Conservation (phyloP, 1,140 invertebrate species). For the Pseudachorutes palmiensis region DNA sequence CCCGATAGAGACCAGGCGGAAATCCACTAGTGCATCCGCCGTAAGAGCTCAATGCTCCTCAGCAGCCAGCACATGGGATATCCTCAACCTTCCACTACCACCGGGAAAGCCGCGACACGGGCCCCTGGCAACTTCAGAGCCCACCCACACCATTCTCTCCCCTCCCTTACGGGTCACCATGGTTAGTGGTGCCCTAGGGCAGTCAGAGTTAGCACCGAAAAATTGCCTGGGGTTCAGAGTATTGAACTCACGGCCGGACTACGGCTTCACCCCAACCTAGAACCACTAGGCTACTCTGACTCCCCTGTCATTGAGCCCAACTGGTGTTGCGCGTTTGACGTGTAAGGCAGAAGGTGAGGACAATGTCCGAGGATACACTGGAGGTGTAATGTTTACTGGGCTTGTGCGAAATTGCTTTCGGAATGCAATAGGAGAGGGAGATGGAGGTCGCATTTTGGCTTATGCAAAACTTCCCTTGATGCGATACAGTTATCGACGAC, state of each 20-base stretch:
- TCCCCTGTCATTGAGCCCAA: no score
- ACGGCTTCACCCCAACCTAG: not conserved
- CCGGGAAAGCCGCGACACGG: no score
- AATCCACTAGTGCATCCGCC: no score
- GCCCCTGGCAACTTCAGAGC: no score
- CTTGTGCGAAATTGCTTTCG: not conserved
- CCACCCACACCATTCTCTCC: no score
- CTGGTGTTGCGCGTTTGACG: not conserved
- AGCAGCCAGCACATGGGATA: no score
- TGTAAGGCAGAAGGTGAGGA: not conserved
- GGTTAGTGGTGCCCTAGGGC: no score
- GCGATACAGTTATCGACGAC: not conserved
- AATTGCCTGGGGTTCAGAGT: not conserved
- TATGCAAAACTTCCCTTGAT: not conserved
- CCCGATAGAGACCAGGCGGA: no score
- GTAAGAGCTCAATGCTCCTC: no score
- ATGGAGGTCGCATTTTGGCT: not conserved
- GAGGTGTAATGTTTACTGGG: not conserved
- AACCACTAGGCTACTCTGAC: not conserved
- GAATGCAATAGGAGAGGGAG: not conserved
- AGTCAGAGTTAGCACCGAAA: no score
- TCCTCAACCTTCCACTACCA: no score
- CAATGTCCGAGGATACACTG: not conserved
- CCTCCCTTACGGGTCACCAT: no score
- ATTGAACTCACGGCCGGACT: not conserved